Evolutionary conservation across 1,140 invertebrate genomes (phyloP).

Genomic region (Trachelipus rathkii): DNA sequence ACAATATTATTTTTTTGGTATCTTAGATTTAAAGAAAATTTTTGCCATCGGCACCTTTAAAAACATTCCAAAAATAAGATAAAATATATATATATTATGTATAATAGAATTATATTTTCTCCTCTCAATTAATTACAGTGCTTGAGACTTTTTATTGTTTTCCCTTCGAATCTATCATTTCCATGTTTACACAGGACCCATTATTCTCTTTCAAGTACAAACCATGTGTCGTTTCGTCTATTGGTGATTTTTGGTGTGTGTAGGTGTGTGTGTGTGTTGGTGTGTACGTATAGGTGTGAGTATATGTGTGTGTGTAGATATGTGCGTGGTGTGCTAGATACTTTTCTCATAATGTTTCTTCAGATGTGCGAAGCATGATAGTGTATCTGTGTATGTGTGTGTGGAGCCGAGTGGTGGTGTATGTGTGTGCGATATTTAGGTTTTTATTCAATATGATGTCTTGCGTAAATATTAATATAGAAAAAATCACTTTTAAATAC

Average conservation of each 20-base stretch:
- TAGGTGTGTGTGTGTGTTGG: neutral
- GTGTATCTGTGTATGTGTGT: neutral
- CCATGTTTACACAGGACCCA: neutral
- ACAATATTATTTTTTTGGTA: too few species aligned
- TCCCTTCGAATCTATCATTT: neutral
- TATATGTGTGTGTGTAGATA: neutral
- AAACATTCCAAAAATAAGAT: neutral
- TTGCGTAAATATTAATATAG: slow-evolving; percentile 1
- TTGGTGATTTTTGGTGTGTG: neutral
- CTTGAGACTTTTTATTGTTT: neutral
- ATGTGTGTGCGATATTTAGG: neutral
- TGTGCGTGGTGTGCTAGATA: too few species aligned
- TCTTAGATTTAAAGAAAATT: too few species aligned
- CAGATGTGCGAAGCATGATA: too few species aligned
- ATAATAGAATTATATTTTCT: neutral
- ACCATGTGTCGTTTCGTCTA: slow-evolving; percentile 1
- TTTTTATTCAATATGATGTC: neutral
- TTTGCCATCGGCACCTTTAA: neutral
- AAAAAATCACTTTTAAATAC: slow-evolving; percentile 5
- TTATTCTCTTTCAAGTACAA: neutral
- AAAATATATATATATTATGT: neutral
- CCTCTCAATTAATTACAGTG: slow-evolving; percentile 8
- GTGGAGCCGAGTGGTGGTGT: neutral
- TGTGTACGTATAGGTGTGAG: neutral
- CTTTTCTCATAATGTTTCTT: too few species aligned